Evolutionary conservation across 2,888 invertebrate species (phyloP).

Genomic region (Nephrotoma guestfalica): DNA sequence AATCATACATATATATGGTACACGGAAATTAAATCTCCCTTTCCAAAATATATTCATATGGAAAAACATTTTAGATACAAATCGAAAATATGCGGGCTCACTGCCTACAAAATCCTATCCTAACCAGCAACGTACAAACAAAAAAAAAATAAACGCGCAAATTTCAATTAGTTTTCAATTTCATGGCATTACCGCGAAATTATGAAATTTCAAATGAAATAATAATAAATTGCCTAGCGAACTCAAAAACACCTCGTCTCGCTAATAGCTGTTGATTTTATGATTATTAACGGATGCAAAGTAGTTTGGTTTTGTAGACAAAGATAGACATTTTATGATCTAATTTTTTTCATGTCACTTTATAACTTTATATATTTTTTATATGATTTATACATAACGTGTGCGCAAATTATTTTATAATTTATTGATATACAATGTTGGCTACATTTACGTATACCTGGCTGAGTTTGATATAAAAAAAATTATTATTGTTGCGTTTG

Average conservation of each 20-base stretch:
- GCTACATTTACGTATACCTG: not conserved
- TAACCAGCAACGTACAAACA: not conserved
- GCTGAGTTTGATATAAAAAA: not conserved
- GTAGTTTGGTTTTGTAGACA: not conserved
- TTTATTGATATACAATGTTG: not conserved
- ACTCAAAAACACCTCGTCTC: not conserved
- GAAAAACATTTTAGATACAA: not conserved
- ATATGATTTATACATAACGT: not conserved
- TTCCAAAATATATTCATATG: not conserved
- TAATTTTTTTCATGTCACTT: not conserved
- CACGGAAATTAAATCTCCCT: not conserved
- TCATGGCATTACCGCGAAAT: not conserved
- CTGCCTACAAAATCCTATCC: not conserved
- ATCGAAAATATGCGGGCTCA: not conserved
- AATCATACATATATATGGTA: not conserved
- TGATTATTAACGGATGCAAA: not conserved
- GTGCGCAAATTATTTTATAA: not conserved
- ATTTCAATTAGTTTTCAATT: not conserved
- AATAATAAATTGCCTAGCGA: not conserved
- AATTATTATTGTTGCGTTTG: not conserved
- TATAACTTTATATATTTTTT: not conserved
- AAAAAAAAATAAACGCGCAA: not conserved
- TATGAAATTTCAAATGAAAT: not conserved
- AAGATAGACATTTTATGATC: not conserved
- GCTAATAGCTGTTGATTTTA: not conserved